Conservation (phyloP, 1,140 invertebrate genomes). For the Bombus consobrinus region DNA sequence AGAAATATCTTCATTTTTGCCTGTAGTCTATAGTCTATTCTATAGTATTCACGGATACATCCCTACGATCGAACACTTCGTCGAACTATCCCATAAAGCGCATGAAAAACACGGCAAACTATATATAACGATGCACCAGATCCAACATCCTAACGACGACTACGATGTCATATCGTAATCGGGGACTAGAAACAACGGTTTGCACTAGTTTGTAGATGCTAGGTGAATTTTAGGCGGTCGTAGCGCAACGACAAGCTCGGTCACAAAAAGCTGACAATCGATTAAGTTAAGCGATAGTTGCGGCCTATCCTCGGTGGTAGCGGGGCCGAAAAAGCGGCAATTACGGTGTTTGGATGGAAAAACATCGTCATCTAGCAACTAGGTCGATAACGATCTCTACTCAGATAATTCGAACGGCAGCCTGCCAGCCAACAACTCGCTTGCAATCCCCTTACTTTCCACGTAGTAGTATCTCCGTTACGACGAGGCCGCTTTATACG, state of each 20-base stretch:
- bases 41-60: too few species aligned
- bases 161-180: too few species aligned
- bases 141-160: background rate
- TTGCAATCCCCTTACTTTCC: background rate
- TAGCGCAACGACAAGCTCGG: background rate
- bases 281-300: conserved; percentile 20
- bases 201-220: background rate
- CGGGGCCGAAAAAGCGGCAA: conserved; percentile 46
- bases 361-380: conserved; percentile 54
- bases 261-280: conserved; percentile 20
- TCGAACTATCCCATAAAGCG: background rate
- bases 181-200: background rate
- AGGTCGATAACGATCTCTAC: conserved; percentile 54
- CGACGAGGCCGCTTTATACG: conserved; percentile 34
- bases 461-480: background rate
- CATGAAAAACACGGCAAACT: background rate
- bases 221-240: background rate
- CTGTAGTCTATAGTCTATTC: too few species aligned
- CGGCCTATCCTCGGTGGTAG: background rate
- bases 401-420: conserved; percentile 43
- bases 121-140: background rate
- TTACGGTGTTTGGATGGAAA: conserved; percentile 50
- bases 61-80: background rate
- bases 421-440: conserved; percentile 27
- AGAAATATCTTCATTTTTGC: too few species aligned